Conservation (phyloP, 1,140 invertebrate species). For the Trichonephila inaurata region DNA sequence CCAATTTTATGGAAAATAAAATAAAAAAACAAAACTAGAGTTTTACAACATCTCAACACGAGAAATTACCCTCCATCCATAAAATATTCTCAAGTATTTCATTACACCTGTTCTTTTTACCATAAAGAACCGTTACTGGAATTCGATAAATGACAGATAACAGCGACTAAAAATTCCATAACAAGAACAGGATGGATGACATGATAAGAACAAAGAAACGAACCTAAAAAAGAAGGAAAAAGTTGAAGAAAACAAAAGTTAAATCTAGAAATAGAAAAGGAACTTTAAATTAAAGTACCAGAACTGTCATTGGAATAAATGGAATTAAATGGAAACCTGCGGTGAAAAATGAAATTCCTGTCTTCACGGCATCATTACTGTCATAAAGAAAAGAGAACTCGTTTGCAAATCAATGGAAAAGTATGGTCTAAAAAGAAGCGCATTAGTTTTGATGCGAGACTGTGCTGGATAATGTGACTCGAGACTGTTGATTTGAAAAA, state of each 20-base stretch:
- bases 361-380: not conserved
- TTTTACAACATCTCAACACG: not conserved
- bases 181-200: not conserved
- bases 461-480: too few species aligned
- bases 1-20: too few species aligned
- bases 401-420: not conserved
- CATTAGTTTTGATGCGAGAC: too few species aligned
- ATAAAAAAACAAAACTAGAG: too few species aligned
- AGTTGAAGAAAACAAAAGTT: not conserved
- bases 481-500: too few species aligned
- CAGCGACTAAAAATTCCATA: not conserved
- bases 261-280: not conserved
- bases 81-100: too few species aligned
- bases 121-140: too few species aligned
- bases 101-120: too few species aligned
- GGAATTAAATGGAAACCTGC: not conserved
- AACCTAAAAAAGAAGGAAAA: not conserved
- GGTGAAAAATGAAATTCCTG: not conserved
- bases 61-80: not conserved
- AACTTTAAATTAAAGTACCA: not conserved
- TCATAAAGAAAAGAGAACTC: not conserved
- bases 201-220: not conserved
- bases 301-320: not conserved
- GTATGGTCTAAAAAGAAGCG: not conserved
- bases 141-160: too few species aligned